phyloP scores from a whole-genome alignment of 35 echinoderm and acorn worm genomes.

The Lytechinus pictus region DNA sequence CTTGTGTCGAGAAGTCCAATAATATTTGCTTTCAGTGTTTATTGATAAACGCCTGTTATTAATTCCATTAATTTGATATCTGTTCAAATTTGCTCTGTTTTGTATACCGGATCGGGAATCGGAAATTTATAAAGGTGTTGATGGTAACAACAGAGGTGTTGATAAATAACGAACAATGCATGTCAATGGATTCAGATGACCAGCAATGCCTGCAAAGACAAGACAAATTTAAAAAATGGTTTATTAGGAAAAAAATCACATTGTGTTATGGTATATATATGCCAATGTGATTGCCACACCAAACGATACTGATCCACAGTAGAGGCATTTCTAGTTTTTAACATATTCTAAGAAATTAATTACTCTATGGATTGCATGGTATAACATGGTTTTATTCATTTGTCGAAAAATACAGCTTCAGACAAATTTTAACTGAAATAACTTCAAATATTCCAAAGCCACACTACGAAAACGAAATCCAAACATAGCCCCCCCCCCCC shows the following conservation, averaged over 20 bases:
- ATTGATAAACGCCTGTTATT: not conserved
- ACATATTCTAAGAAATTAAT: too few relatives aligned
- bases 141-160: not conserved
- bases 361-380: too few relatives aligned
- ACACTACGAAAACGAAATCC: too few relatives aligned
- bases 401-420: too few relatives aligned
- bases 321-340: too few relatives aligned
- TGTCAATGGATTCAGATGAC: not conserved
- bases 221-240: not conserved
- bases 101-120: not conserved
- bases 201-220: not conserved
- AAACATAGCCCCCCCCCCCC: too few relatives aligned
- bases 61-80: not conserved
- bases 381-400: too few relatives aligned
- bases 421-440: too few relatives aligned
- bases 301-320: not conserved
- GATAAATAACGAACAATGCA: not conserved
- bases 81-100: not conserved
- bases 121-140: too few relatives aligned
- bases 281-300: not conserved
- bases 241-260: not conserved
- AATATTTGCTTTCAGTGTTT: not conserved
- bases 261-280: not conserved
- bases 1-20: not conserved
- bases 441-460: too few relatives aligned